Conservation (phyloP, 1,140 invertebrate genomes). For the Gerris buenoi region DNA sequence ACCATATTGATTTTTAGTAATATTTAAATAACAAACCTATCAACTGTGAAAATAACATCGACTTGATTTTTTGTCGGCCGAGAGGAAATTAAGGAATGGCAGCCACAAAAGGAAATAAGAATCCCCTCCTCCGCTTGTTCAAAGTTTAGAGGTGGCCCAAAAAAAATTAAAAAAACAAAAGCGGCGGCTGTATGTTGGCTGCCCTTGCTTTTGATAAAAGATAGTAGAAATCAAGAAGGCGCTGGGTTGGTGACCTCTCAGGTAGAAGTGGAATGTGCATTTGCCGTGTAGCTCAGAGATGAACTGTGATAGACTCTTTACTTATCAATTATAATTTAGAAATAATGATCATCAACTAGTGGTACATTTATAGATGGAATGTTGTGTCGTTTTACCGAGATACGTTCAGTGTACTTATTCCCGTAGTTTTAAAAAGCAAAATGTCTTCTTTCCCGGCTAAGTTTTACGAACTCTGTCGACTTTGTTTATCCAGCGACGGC, state of each 20-base stretch:
- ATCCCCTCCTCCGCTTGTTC: no score
- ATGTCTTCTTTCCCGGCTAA: constrained; percentile 51
- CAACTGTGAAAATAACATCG: no score
- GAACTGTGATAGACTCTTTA: constrained; percentile 7
- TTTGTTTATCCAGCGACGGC: constrained; percentile 48
- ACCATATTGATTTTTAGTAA: no score
- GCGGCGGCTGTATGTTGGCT: not conserved
- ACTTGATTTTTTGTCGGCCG: no score
- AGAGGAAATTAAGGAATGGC: no score
- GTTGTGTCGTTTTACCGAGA: not conserved
- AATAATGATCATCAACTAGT: not conserved
- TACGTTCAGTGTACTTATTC: not conserved
- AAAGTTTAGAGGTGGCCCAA: no score
- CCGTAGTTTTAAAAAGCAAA: constrained; percentile 2
- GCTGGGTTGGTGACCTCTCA: not conserved
- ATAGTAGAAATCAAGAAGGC: not conserved
- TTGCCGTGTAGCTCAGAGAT: constrained; percentile 8
- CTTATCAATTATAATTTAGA: constrained; percentile 10
- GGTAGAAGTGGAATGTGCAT: constrained; percentile 8
- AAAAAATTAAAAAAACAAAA: not conserved
- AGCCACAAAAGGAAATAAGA: no score
- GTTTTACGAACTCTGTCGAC: constrained; percentile 51
- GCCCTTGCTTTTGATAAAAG: not conserved
- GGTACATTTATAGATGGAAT: constrained; percentile 6
- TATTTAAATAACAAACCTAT: no score